Evolutionary conservation across 2,888 invertebrate genomes (phyloP), one percentile per base, ranked within the genome.

Genomic region (Torymus aiolomorphi): DNA sequence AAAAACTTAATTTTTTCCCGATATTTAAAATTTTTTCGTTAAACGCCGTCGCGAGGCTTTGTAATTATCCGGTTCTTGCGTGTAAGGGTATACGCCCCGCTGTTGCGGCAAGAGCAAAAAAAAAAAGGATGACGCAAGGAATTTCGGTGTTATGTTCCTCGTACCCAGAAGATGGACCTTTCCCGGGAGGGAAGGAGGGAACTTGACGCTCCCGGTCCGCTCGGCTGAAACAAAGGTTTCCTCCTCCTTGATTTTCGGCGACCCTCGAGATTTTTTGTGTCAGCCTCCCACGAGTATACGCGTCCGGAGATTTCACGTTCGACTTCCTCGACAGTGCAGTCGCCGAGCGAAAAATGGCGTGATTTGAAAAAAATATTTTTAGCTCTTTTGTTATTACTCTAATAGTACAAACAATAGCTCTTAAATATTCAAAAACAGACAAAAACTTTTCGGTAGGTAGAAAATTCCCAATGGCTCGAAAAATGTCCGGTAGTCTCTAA

Each of bases 221-320:
- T 61, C 49, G 67, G 49, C 18, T 24, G 63, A 78, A 71, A 80
- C 66, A 80, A 80, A 70, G 74, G 70, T 80, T 70, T 20, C 65
- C 51, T 14, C 76, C 52, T 42, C 59, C 18, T 57, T 65, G 72
- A 72, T 62, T 76, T 80, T 77, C 73, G 66, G 66, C 24, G 74
- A 71, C 63, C 77, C 16, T 71, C 12, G 71, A 75, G 70, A 69
- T 67, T 76, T 54, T 51, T 65, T n/a, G 42, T 56, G 1, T 12
- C 5, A 11, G 0, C 72, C 63, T 71, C 62, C 24, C 63, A 63
- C 63, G 61, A 76, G 76, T 54, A 69, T 52, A 52, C 20, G 24
- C 24, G 24, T 3, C 2, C 14, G 8, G 20, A 59, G 24, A 69
- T 18, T n/a, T 13, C 5, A n/a, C 24, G 54, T 1, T 4, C 16